phyloP scores from a whole-genome alignment of 1,140 invertebrate genomes.

The Uloborus diversus region DNA sequence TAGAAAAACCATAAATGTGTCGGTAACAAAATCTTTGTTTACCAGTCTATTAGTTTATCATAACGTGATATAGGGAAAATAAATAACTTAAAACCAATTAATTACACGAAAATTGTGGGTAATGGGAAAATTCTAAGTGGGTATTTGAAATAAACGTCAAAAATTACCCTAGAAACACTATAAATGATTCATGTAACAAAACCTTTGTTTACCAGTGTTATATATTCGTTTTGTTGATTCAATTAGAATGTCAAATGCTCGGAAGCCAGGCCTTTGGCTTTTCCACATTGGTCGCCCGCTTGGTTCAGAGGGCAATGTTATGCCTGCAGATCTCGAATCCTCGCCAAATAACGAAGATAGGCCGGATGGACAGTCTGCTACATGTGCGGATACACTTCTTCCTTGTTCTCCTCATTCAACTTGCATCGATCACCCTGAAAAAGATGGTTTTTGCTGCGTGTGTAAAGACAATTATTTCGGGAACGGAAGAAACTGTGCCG shows the following conservation, averaged over 20 bases:
- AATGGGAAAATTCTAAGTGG: too few relatives aligned
- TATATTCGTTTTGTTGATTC: neutral
- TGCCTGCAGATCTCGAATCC: conserved; percentile 70
- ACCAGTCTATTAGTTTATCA: too few relatives aligned
- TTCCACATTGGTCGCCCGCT: conserved; percentile 79
- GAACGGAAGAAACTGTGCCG: conserved; percentile 88
- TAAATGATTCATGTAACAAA: too few relatives aligned
- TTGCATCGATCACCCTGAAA: conserved; percentile 79
- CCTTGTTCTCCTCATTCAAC: conserved; percentile 68
- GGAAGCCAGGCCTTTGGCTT: conserved; percentile 82
- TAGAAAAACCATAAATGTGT: too few relatives aligned
- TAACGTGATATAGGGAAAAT: too few relatives aligned
- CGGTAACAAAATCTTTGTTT: too few relatives aligned
- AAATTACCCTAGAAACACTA: too few relatives aligned
- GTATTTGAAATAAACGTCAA: too few relatives aligned
- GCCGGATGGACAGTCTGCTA: neutral
- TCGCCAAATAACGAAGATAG: neutral
- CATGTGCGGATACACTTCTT: conserved; percentile 51
- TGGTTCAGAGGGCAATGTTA: conserved; percentile 71
- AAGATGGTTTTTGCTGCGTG: conserved; percentile 83
- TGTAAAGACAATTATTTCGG: conserved; percentile 85
- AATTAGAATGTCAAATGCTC: conserved; percentile 83
- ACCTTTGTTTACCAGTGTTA: too few relatives aligned
- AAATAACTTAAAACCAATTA: too few relatives aligned
- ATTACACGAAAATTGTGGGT: too few relatives aligned